Percentiles rank a stretch among this genome's conserved stretches.
These are phyloP conservation scores for Nipponacmea schrenckii DNA, from an alignment of 2,888 invertebrate species.

Conservation along the genomic window DNA sequence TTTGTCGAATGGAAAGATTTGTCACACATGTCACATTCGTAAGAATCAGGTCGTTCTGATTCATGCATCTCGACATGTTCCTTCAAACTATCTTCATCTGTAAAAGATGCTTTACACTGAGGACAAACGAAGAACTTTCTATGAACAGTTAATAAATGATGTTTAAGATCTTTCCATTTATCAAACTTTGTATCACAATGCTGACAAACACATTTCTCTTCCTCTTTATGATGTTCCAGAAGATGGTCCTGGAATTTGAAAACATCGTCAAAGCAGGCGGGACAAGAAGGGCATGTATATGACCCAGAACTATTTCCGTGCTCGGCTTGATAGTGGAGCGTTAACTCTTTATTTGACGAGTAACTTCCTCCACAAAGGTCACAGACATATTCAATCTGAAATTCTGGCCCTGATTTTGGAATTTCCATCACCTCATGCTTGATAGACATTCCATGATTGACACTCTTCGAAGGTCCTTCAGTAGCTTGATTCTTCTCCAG, in stretches of 20 bases:
- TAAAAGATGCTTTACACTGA: conserved; percentile 33
- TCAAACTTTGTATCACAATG: conserved; percentile 30
- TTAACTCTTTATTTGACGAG: conserved; percentile 25
- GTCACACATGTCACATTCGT: conserved; percentile 37
- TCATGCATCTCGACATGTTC: conserved; percentile 32
- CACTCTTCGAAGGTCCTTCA: too few relatives aligned
- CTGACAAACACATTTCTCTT: conserved; percentile 19
- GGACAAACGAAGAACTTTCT: conserved; percentile 32
- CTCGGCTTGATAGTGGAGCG: conserved; percentile 28
- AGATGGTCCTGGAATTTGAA: conserved; percentile 24
- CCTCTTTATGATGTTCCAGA: conserved; percentile 15
- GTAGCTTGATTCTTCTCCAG: background rate
- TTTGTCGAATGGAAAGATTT: conserved; percentile 38
- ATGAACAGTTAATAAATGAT: conserved; percentile 32
- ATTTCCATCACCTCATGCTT: too few relatives aligned
- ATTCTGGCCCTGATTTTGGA: background rate
- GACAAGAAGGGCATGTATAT: conserved; percentile 23
- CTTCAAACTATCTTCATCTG: conserved; percentile 26
- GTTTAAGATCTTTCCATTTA: conserved; percentile 29
- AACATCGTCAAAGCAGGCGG: conserved; percentile 20
- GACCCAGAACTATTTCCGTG: conserved; percentile 21
- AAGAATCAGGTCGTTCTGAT: conserved; percentile 27
- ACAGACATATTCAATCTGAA: conserved; percentile 13
- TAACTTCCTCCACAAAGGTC: conserved; percentile 28
- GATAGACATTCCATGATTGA: too few relatives aligned